These are phyloP conservation scores for Anisognathus igniventris DNA, from an alignment of 2,797 vertebrate genomes.

Conservation along the genomic window DNA sequence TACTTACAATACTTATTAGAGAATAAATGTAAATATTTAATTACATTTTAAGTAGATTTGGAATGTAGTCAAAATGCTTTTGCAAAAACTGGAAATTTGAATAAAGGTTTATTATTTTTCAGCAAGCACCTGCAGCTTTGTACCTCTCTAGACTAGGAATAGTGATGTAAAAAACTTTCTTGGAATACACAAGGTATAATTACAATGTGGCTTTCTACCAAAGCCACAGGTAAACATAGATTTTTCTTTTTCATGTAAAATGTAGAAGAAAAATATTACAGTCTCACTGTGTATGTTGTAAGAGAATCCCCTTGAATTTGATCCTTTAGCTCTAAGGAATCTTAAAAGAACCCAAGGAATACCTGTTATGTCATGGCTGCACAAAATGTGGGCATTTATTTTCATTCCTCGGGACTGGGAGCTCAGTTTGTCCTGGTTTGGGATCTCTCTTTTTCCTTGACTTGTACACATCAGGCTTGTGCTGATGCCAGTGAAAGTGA, in stretches of 20 bases:
- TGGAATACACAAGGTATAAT: not conserved
- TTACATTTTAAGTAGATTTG: conserved; percentile 16
- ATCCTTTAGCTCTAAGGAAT: not conserved
- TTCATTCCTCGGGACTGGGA: not conserved
- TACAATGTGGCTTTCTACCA: not conserved
- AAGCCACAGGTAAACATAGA: not conserved
- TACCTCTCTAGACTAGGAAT: not conserved
- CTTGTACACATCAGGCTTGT: not conserved
- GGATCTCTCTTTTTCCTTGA: not conserved
- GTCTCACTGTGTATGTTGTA: not conserved
- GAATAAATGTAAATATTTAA: conserved; percentile 44
- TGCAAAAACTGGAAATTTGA: not conserved
- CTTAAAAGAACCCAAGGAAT: not conserved
- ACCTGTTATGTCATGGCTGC: not conserved
- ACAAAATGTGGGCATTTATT: not conserved
- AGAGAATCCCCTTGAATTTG: not conserved
- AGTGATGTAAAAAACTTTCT: not conserved
- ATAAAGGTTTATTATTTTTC: conserved; percentile 38
- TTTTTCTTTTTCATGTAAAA: not conserved
- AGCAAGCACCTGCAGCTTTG: not conserved
- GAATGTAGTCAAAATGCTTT: conserved; percentile 21
- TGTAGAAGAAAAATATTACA: not conserved
- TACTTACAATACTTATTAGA: conserved; percentile 22
- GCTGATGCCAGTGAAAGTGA: not conserved
- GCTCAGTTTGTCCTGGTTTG: not conserved